Base-by-base conservation (phyloP, 1,140 invertebrate genomes). In the Panulirus ornatus region DNA sequence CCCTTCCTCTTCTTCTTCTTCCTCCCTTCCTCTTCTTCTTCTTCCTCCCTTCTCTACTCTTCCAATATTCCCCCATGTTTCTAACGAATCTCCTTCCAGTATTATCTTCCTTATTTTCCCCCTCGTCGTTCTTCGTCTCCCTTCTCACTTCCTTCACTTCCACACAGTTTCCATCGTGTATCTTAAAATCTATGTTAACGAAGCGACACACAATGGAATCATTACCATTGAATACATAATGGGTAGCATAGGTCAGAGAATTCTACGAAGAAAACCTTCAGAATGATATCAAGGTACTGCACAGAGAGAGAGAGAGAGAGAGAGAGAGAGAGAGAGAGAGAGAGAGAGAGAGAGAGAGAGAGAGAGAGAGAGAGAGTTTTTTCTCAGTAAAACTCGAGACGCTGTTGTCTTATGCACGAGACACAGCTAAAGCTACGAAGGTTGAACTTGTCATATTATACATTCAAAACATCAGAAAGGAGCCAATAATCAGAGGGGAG, bases 341-440 rank as follows among this genome's bases (percentile, higher is more conserved):
- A 27, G 30, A 73, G 70, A 71, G 70, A 71, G 70, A 71, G 70
- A 71, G 70, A 71, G 70, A 34, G 30, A 34, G 30, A 34, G 16
- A 71, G 70, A 71, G 70, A 73, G 70, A 73, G 70, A 73, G 70
- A 73, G 70, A 38, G 70, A 34, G 22, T 11, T 11, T 22, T 58
- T 58, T n/a, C n/a, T n/a, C n/a, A n/a, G n/a, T n/a, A n/a, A n/a
- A n/a, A n/a, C n/a, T n/a, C n/a, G n/a, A n/a, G n/a, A n/a, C n/a
- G n/a, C n/a, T n/a, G n/a, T n/a, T n/a, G n/a, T n/a, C n/a, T n/a
- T n/a, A n/a, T n/a, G n/a, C n/a, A n/a, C n/a, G n/a, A n/a, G n/a
- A n/a, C n/a, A n/a, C n/a, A n/a, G n/a, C n/a, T n/a, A n/a, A n/a
- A n/a, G n/a, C n/a, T n/a, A n/a, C n/a, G n/a, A n/a, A n/a, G n/a